Evolutionary conservation across 2,797 vertebrate species (phyloP).

Genomic region (Pipistrellus kuhlii): DNA sequence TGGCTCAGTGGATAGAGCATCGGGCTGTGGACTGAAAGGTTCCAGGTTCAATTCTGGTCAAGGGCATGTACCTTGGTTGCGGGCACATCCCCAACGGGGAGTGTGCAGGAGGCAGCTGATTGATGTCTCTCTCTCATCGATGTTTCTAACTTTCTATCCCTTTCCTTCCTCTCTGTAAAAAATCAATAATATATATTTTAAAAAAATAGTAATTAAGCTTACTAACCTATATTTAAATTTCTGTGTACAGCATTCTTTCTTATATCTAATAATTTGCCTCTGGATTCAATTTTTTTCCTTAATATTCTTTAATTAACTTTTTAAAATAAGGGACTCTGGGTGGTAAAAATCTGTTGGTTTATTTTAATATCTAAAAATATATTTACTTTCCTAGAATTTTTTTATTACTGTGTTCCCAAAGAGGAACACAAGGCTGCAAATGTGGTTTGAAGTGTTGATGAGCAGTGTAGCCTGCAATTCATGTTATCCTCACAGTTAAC

Average conservation of each 20-base stretch:
- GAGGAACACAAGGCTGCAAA: neutral
- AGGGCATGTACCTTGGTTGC: no score
- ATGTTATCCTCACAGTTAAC: constrained; percentile 1
- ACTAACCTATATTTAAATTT: constrained; percentile 29
- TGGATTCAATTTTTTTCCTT: neutral
- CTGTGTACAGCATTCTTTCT: neutral
- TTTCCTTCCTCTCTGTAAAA: no score
- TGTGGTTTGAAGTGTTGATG: neutral
- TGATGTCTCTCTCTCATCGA: no score
- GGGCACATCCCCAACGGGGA: no score
- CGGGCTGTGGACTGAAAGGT: no score
- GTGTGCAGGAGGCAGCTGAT: no score
- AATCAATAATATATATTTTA: no score
- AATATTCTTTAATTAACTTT: neutral
- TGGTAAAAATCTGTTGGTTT: neutral
- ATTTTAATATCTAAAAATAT: constrained; percentile 43
- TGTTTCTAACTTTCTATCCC: no score
- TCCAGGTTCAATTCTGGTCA: no score
- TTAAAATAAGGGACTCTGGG: neutral
- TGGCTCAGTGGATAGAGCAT: no score
- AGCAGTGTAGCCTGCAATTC: neutral
- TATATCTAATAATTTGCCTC: neutral
- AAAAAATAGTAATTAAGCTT: neutral
- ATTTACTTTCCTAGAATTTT: constrained; percentile 19
- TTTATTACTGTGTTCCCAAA: neutral